phyloP scores from a whole-genome alignment of 1,140 invertebrate genomes.

The Oedothorax gibbosus region DNA sequence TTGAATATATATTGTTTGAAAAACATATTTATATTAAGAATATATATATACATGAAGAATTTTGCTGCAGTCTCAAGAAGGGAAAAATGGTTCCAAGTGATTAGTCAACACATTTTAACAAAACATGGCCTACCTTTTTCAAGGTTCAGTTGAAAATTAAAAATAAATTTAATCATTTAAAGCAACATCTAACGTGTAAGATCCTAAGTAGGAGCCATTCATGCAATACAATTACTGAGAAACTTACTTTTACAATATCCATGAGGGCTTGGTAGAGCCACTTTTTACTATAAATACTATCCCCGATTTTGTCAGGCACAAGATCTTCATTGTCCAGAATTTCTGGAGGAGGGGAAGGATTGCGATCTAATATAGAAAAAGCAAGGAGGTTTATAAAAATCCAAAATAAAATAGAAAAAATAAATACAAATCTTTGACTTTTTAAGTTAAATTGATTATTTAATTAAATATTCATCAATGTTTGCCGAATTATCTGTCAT shows the following conservation, averaged over 20 bases:
- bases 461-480: no score
- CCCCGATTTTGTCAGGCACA: slow-evolving; percentile 42
- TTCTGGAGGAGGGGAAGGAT: slow-evolving; percentile 49
- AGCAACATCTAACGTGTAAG: not conserved
- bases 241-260: slow-evolving; percentile 37
- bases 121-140: not conserved
- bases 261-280: slow-evolving; percentile 37
- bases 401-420: no score
- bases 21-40: no score
- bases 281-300: slow-evolving; percentile 44
- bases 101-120: not conserved
- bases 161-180: not conserved
- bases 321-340: slow-evolving; percentile 32
- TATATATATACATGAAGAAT: no score
- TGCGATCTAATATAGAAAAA: slow-evolving; percentile 35
- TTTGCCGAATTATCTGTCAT: no score
- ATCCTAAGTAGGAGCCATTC: not conserved
- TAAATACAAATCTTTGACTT: no score
- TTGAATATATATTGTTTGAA: no score
- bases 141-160: not conserved
- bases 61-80: not conserved
- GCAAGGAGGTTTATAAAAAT: no score
- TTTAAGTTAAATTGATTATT: no score
- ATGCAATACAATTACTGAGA: not conserved
- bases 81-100: not conserved